A percentile compares a stretch with the other conserved stretches of the same genome.
These are phyloP conservation scores for Clarias fuscus DNA, from an alignment of 2,797 vertebrate genomes.

Conservation along the genomic window DNA sequence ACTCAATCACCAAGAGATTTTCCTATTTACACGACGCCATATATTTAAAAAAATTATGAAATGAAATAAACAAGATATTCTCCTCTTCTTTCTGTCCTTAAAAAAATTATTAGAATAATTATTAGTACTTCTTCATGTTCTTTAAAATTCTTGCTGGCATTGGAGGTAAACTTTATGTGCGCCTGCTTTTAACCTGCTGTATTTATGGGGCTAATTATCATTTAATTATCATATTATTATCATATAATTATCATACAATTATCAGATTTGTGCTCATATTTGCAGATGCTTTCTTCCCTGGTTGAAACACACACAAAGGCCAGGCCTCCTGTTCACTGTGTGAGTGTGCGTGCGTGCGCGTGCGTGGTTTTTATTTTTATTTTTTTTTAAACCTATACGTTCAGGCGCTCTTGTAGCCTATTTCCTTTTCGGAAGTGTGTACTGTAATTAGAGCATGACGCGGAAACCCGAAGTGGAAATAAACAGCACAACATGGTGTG, in stretches of 20 bases:
- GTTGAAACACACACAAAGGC: neutral
- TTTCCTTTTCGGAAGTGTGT: neutral
- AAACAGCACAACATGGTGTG: neutral
- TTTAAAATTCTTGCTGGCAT: neutral
- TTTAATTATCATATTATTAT: neutral
- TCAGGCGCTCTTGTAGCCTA: neutral
- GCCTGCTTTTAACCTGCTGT: neutral
- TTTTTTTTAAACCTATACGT: no score
- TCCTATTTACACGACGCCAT: slow-evolving; percentile 41
- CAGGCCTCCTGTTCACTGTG: neutral
- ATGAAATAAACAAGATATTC: slow-evolving; percentile 32
- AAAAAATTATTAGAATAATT: slow-evolving; percentile 23
- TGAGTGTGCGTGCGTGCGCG: neutral
- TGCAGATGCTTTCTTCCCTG: neutral
- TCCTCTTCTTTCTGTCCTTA: slow-evolving; percentile 28
- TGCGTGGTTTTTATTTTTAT: no score
- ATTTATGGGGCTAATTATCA: neutral
- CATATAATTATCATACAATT: neutral
- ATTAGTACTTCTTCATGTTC: slow-evolving; percentile 4
- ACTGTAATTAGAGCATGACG: neutral
- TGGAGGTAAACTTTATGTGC: slow-evolving; percentile 1
- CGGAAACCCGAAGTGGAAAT: slow-evolving; percentile 1
- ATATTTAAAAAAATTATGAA: slow-evolving; percentile 68
- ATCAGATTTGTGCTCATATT: neutral
- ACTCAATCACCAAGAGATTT: slow-evolving; percentile 72